phyloP scores from a whole-genome alignment of 2,113 vertebrate species.

The Stomatorhinus ivindoensis region DNA sequence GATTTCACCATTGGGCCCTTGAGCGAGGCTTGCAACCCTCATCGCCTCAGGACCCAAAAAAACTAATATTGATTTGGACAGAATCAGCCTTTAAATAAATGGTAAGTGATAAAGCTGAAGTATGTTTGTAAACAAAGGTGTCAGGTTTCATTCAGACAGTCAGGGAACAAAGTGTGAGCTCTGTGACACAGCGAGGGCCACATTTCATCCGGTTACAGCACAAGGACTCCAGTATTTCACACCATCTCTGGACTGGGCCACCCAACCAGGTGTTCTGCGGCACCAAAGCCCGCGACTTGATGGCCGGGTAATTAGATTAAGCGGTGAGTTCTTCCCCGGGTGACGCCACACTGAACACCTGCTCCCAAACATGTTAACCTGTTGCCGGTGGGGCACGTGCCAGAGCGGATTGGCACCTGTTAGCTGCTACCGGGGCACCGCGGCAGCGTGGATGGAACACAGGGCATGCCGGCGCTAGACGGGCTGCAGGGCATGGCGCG shows the following conservation, averaged over 20 bases:
- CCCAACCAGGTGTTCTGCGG: conserved; percentile 19
- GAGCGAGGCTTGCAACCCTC: background rate
- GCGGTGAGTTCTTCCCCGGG: conserved; percentile 19
- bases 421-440: background rate
- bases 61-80: background rate
- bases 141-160: background rate
- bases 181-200: background rate
- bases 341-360: conserved; percentile 32
- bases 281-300: conserved; percentile 28
- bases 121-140: background rate
- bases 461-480: background rate
- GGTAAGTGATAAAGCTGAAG: background rate
- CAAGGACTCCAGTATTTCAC: background rate
- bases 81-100: background rate
- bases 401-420: conserved; percentile 24
- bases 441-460: background rate
- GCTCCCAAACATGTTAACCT: conserved; percentile 34
- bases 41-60: background rate
- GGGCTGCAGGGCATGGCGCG: no score
- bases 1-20: background rate
- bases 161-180: background rate
- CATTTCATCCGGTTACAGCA: no score
- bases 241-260: background rate
- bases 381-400: conserved; percentile 20
- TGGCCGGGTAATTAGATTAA: conserved; percentile 37